A percentile compares a stretch with the other conserved stretches of the same genome.
Conservation (phyloP, 2,797 vertebrate species). For the Macropus fuliginosus region DNA sequence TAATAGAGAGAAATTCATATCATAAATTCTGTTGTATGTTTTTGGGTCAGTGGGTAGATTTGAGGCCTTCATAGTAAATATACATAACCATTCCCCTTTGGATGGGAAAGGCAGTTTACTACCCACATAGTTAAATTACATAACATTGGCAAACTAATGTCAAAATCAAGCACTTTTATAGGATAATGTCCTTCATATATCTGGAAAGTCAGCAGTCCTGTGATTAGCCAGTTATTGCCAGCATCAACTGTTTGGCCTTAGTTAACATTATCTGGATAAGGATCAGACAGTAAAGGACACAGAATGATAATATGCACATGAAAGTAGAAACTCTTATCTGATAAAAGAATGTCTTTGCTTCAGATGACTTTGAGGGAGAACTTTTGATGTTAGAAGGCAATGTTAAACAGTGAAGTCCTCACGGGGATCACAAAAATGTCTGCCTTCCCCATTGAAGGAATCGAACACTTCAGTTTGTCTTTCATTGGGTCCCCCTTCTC, state of each 20-base stretch:
- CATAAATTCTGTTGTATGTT: conserved; percentile 23
- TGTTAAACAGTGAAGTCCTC: not conserved
- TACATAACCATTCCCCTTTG: conserved; percentile 28
- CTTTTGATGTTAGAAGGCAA: conserved; percentile 24
- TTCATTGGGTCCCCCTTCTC: not conserved
- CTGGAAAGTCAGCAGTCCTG: conserved; percentile 19
- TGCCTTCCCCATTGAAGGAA: not conserved
- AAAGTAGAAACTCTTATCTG: conserved; percentile 9
- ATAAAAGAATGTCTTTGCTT: conserved; percentile 39
- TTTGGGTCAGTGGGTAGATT: not conserved
- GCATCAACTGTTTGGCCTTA: conserved; percentile 14
- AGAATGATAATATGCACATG: conserved; percentile 18
- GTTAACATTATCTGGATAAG: conserved; percentile 15
- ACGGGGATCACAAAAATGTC: not conserved
- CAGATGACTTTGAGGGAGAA: conserved; percentile 16
- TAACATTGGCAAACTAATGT: not conserved
- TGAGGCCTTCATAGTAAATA: conserved; percentile 13
- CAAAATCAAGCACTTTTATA: conserved; percentile 8
- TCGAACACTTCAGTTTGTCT: not conserved
- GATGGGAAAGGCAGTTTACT: conserved; percentile 46
- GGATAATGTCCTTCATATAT: conserved; percentile 41
- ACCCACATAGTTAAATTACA: not conserved
- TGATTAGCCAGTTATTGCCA: conserved; percentile 39
- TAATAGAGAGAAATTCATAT: conserved; percentile 16
- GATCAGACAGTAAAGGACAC: conserved; percentile 22